Base-by-base conservation (phyloP, 2,797 vertebrate species). In the Gallirallus australis region DNA sequence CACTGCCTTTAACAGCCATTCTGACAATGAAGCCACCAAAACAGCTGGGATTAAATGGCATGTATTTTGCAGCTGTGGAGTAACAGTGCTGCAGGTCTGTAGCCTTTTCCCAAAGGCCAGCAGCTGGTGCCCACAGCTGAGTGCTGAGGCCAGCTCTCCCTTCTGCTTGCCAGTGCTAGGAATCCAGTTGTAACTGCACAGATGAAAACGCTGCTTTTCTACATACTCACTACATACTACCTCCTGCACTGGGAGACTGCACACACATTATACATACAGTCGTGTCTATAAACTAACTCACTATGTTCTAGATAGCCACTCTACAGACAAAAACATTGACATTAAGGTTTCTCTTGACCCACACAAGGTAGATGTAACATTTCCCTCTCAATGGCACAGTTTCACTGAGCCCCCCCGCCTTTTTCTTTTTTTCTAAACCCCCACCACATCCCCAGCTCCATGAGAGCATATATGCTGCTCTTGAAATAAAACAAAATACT, bases 341-440 rank as follows among this genome's bases (percentile, higher is more conserved):
- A 48, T 81, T 60, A 82, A 81, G 42, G 33, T 68, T 77, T 71
- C 33, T 89, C 86, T 91, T 63, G 15, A n/a, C 48, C 63, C 37
- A 59, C 52, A 16, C 47, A 48, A 75, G 92, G 25, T 19, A 89
- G 42, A 52, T 48, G 60, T 37, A 88, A 86, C 37, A 85, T 93
- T 96, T 98, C 94, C 69, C 57, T 90, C 82, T 65, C 91, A 57
- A 72, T 76, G 86, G 31, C 86, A 85, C 68, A 93, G 47, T 75
- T 94, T 39, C 45, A 86, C 72, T 70, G 95, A 91, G 72, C 64
- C n/a, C 53, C 92, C 56, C 92, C 35, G 78, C 20, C 13, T 80
- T 35, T 52, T 56, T 77, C 73, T 90, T 78, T 86, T 93, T 87
- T 35, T n/a, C 83, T 5, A 57, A 48, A 10, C 1, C 7, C 20